Percentiles rank a stretch among this genome's conserved stretches.
phyloP scores from a whole-genome alignment of 2,797 vertebrate species.

The Philypnodon macrostomus region DNA sequence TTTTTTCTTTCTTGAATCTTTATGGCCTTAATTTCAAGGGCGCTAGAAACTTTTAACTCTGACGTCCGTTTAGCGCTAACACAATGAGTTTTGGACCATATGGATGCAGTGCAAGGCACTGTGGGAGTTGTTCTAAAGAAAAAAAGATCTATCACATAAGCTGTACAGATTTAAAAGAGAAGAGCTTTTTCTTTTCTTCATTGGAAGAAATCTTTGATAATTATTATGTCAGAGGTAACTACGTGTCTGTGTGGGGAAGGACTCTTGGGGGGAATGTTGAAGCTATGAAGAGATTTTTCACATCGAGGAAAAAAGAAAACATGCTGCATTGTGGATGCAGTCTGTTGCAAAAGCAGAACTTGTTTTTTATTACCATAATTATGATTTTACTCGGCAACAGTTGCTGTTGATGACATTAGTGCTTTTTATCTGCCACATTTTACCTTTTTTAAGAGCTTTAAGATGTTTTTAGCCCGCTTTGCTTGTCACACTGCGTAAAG shows the following conservation, averaged over 20 bases:
- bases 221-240: constrained; percentile 87
- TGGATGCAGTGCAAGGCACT: constrained; percentile 78
- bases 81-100: constrained; percentile 73
- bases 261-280: constrained; percentile 52
- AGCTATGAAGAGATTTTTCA: constrained; percentile 90
- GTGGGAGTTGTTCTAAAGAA: constrained; percentile 77
- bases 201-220: constrained; percentile 92
- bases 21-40: constrained; percentile 99
- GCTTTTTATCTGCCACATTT: constrained; percentile 97
- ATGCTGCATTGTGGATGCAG: constrained; percentile 87
- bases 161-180: constrained; percentile 94
- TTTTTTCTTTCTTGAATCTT: constrained; percentile 89
- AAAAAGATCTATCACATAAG: constrained; percentile 82
- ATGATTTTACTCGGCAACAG: constrained; percentile 85
- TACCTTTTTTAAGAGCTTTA: constrained; percentile 98
- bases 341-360: constrained; percentile 86
- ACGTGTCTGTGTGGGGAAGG: constrained; percentile 81
- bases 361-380: constrained; percentile 68
- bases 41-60: constrained; percentile 87
- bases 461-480: constrained; percentile 95
- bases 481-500: constrained; percentile 94
- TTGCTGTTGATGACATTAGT: constrained; percentile 89
- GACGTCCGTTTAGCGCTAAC: constrained; percentile 80
- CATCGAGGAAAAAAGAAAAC: constrained; percentile 78
- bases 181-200: constrained; percentile 87